A percentile compares a stretch with the other conserved stretches of the same genome.
These are phyloP conservation scores for Sinopyrophorus schimmeli DNA, from an alignment of 2,888 invertebrate genomes.

Conservation along the genomic window DNA sequence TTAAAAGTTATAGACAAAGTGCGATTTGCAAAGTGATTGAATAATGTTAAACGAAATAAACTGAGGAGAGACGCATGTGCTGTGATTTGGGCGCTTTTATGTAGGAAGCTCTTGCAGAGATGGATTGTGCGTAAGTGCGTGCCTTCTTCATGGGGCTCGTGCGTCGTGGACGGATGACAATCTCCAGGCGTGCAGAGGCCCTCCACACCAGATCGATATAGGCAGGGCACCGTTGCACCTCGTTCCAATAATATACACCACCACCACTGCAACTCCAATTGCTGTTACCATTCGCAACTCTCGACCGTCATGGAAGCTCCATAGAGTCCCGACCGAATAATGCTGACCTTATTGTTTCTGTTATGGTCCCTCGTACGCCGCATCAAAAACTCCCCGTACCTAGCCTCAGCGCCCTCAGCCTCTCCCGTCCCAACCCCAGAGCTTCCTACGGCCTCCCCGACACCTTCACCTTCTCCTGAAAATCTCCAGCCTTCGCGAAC, in stretches of 20 bases:
- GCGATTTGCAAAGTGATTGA: conserved; percentile 8
- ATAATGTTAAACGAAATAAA: conserved; percentile 16
- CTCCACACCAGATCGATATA: conserved; percentile 38
- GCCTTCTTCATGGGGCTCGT: conserved; percentile 31
- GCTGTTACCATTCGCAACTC: background rate
- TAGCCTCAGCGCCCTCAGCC: conserved; percentile 15
- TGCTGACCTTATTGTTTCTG: conserved; percentile 67
- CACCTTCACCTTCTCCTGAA: conserved; percentile 54
- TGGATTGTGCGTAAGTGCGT: conserved; percentile 31
- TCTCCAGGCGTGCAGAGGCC: conserved; percentile 28
- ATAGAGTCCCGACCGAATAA: conserved; percentile 42
- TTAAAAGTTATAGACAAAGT: conserved; percentile 19
- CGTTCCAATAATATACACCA: conserved; percentile 34
- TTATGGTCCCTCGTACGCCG: conserved; percentile 67
- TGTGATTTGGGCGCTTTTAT: conserved; percentile 24
- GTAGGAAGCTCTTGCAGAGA: conserved; percentile 19
- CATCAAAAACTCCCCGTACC: conserved; percentile 50
- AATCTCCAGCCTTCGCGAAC: conserved; percentile 40
- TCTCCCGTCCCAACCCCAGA: conserved; percentile 25
- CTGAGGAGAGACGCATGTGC: conserved; percentile 26
- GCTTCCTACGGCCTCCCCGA: conserved; percentile 55
- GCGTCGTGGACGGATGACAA: conserved; percentile 32
- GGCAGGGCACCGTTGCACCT: conserved; percentile 38
- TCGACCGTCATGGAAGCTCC: conserved; percentile 23
- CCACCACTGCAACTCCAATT: conserved; percentile 27